Conservation (phyloP, 2,113 vertebrate species). For the Puntigrus tetrazona region DNA sequence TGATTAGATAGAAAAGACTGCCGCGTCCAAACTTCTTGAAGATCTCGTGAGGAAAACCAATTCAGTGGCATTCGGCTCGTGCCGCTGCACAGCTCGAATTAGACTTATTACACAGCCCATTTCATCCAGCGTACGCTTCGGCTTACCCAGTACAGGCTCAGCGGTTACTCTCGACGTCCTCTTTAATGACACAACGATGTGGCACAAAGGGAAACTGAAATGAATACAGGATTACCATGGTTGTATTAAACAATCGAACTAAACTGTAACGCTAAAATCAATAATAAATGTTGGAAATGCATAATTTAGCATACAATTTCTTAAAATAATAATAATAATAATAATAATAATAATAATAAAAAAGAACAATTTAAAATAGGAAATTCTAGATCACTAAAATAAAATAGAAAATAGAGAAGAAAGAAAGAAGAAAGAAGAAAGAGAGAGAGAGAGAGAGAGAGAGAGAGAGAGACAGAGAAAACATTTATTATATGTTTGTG, state of each 20-base stretch:
- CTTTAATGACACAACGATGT: neutral
- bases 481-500: too few species aligned
- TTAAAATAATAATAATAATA: too few species aligned
- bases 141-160: neutral
- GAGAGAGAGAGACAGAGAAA: too few species aligned
- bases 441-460: too few species aligned
- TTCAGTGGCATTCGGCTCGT: neutral
- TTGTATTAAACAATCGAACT: neutral
- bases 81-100: neutral
- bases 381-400: too few species aligned
- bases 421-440: too few species aligned
- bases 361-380: too few species aligned
- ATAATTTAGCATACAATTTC: neutral
- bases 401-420: too few species aligned
- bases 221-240: neutral
- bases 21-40: neutral
- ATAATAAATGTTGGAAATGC: neutral
- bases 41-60: conserved; percentile 18
- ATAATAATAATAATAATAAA: too few species aligned
- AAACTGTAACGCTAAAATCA: neutral
- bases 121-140: neutral
- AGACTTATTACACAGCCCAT: conserved; percentile 1
- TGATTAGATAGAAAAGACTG: conserved; percentile 34
- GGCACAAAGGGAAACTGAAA: neutral
- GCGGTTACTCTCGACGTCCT: neutral